These are phyloP conservation scores for Xiphias gladius DNA, from an alignment of 2,113 vertebrate species.

Conservation along the genomic window DNA sequence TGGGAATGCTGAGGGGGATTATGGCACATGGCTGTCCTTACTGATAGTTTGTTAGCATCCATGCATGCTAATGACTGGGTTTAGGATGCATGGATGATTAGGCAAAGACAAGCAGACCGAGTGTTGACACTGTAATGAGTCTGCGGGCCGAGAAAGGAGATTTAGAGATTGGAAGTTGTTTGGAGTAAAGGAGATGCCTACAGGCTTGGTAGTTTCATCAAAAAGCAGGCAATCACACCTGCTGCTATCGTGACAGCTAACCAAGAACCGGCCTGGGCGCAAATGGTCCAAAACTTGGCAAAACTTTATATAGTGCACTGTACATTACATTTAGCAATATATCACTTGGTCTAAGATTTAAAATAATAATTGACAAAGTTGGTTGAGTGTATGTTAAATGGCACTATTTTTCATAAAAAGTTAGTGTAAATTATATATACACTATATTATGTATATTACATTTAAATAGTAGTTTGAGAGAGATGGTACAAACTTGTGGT, in stretches of 20 bases:
- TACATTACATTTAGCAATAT: background rate
- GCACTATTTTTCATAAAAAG: too few relatives aligned
- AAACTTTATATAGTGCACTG: too few relatives aligned
- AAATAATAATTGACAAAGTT: too few relatives aligned
- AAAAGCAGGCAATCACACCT: conserved; percentile 9
- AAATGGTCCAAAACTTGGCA: too few relatives aligned
- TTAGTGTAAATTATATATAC: too few relatives aligned
- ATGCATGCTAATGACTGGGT: conserved; percentile 59
- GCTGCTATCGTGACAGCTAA: background rate
- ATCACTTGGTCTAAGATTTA: background rate
- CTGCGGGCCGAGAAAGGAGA: conserved; percentile 23
- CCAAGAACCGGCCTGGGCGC: background rate
- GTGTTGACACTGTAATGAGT: conserved; percentile 36
- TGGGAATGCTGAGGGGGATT: conserved; percentile 56
- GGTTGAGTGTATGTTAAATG: too few relatives aligned
- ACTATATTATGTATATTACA: too few relatives aligned
- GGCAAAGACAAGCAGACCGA: conserved; percentile 39
- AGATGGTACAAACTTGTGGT: background rate
- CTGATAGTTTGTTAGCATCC: conserved; percentile 63
- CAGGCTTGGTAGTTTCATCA: background rate
- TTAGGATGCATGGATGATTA: conserved; percentile 59
- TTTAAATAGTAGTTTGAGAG: too few relatives aligned
- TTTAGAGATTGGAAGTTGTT: conserved; percentile 17
- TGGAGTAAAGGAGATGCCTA: background rate
- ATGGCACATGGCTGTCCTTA: conserved; percentile 43